Base-by-base conservation (phyloP, 35 echinoderm and acorn worm genomes). In the Ophiothrix spiculata region DNA sequence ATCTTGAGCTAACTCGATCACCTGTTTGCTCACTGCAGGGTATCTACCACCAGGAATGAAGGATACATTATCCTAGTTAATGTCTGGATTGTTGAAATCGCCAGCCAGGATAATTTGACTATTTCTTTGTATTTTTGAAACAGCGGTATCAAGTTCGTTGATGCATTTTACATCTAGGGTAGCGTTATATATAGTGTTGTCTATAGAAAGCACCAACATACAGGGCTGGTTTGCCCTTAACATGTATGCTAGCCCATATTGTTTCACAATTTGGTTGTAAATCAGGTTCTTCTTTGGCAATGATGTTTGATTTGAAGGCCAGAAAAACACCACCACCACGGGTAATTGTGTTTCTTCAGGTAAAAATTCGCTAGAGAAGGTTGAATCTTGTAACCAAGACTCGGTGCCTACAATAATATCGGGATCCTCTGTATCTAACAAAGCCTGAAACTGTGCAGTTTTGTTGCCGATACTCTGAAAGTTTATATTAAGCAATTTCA, bases 401-500 rank as follows among this genome's bases (percentile, higher is more conserved):
- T 88, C 77, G 37, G 86, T 88, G 16, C 86, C 78, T 25, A 78
- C 36, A 16, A 88, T 56, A 31, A 88, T 40, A 69, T 88, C 86
- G 3, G 85, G 76, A 1, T 87, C 64, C 39, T 87, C 86, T 13
- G 16, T 87, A 1, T 87, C 77, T 15, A 87, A 15, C 23, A 87
- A 38, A 1, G 45, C 40, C 23, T 87, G 86, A 56, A 80, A 87
- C 15, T 36, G 1, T n/a, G 54, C 34, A n/a, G 75, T 39, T 39
- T 88, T 88, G 33, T 88, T 88, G 33, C 45, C 33, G 15, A 81
- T 75, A 60, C 87, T 88, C 38, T 80, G 86, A 35, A 87, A 88
- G 56, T 88, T 88, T 25, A 88, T 88, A 41, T 88, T 88, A 78
- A 88, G 31, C 42, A 88, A 23, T 42, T 88, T 74, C 56, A 82